Evolutionary conservation across 2,113 vertebrate genomes (phyloP).

Genomic region (Naja naja): DNA sequence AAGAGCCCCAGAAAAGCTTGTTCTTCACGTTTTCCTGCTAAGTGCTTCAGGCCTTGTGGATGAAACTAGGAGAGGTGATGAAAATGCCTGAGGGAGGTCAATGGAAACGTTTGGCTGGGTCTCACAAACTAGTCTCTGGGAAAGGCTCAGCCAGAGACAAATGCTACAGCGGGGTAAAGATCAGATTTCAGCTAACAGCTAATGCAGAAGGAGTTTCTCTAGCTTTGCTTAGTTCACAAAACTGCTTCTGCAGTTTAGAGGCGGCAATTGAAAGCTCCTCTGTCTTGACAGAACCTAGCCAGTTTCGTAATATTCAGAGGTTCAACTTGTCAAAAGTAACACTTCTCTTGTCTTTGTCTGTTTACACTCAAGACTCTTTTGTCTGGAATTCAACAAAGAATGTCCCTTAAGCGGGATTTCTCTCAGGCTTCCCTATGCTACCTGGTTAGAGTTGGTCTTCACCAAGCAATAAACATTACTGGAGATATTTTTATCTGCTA

Average conservation of each 20-base stretch:
- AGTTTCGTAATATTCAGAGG: not conserved
- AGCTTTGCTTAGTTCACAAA: not conserved
- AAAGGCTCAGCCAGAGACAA: not conserved
- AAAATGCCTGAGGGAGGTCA: not conserved
- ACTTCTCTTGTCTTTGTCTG: constrained; percentile 7
- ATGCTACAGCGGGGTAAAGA: not conserved
- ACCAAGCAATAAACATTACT: not conserved
- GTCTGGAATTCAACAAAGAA: constrained; percentile 4
- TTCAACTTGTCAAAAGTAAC: not conserved
- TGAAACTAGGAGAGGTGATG: not conserved
- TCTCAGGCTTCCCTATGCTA: not conserved
- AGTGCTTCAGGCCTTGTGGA: not conserved
- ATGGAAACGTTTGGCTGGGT: not conserved
- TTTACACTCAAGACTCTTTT: not conserved
- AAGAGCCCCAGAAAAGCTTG: not conserved
- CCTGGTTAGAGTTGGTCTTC: not conserved
- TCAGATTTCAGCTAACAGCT: not conserved
- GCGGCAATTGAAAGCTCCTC: not conserved
- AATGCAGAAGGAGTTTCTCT: not conserved
- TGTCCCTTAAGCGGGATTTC: not conserved
- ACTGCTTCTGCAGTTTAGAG: not conserved
- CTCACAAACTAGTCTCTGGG: not conserved
- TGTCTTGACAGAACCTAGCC: not conserved
- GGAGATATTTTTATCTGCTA: not conserved
- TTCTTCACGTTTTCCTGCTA: constrained; percentile 1